These are phyloP conservation scores for Phylloscopus trochiloides DNA, from an alignment of 2,113 vertebrate species.

Conservation along the genomic window DNA sequence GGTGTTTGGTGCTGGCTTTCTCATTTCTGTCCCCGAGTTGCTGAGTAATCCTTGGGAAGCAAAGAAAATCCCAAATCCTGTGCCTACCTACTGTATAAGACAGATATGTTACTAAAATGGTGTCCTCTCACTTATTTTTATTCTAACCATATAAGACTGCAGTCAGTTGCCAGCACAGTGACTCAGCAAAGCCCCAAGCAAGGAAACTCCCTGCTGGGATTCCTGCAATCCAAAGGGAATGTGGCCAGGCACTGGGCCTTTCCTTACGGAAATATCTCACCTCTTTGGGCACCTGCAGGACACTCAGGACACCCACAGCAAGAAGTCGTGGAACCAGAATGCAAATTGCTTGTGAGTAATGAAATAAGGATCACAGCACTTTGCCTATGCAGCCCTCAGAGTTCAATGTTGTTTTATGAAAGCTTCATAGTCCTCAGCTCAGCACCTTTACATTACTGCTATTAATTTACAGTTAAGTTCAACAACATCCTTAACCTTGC, in stretches of 20 bases:
- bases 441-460: background rate
- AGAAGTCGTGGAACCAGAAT: background rate
- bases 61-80: background rate
- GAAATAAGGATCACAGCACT: background rate
- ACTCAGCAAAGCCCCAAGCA: background rate
- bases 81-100: background rate
- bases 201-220: background rate
- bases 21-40: background rate
- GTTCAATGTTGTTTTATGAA: background rate
- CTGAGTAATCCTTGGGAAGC: background rate
- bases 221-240: background rate
- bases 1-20: background rate
- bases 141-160: background rate
- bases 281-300: background rate
- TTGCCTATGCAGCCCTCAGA: background rate
- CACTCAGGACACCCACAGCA: background rate
- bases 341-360: background rate
- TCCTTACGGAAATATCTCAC: background rate
- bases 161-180: background rate
- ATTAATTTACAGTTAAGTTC: background rate
- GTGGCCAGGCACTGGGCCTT: no score
- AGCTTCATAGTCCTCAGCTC: background rate
- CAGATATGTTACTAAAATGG: background rate
- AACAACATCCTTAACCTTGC: background rate
- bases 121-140: slow-evolving; percentile 2